Percentiles rank a stretch among this genome's conserved stretches.
These are phyloP conservation scores for Ceratotherium simum DNA, from an alignment of 2,113 vertebrate species.

Conservation along the genomic window DNA sequence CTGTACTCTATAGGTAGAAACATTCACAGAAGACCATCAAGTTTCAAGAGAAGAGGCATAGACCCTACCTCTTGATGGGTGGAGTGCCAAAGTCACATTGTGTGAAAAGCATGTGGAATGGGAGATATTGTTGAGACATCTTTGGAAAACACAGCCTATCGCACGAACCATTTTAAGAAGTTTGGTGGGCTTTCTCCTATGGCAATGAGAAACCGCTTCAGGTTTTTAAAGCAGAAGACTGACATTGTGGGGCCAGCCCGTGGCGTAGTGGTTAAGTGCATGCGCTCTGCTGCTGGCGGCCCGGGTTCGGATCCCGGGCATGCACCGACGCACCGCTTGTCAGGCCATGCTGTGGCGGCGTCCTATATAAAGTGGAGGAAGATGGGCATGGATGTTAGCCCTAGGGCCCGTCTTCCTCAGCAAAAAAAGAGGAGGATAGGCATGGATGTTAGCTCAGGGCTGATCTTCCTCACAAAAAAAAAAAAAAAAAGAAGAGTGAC, in stretches of 20 bases:
- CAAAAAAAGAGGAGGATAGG: no score
- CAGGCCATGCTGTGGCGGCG: no score
- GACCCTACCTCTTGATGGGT: background rate
- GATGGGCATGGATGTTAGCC: no score
- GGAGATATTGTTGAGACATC: background rate
- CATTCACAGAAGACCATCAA: background rate
- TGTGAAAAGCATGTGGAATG: background rate
- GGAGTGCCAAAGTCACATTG: background rate
- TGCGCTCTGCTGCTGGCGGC: no score
- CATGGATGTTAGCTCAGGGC: no score
- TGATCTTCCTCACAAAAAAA: no score
- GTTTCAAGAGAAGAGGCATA: background rate
- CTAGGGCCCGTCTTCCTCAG: no score
- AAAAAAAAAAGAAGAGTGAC: no score
- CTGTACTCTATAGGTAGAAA: background rate
- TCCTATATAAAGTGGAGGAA: no score
- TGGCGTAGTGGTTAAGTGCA: no score
- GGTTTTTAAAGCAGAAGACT: background rate
- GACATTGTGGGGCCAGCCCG: background rate
- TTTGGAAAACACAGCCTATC: background rate
- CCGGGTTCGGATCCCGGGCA: no score
- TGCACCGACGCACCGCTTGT: no score
- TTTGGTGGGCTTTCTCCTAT: slow-evolving; percentile 6
- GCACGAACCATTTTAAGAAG: background rate
- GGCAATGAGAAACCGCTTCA: background rate